A percentile compares a stretch with the other conserved stretches of the same genome.
Evolutionary conservation across 2,113 vertebrate species (phyloP).

Genomic region (Calyptommatus sinebrachiatus): DNA sequence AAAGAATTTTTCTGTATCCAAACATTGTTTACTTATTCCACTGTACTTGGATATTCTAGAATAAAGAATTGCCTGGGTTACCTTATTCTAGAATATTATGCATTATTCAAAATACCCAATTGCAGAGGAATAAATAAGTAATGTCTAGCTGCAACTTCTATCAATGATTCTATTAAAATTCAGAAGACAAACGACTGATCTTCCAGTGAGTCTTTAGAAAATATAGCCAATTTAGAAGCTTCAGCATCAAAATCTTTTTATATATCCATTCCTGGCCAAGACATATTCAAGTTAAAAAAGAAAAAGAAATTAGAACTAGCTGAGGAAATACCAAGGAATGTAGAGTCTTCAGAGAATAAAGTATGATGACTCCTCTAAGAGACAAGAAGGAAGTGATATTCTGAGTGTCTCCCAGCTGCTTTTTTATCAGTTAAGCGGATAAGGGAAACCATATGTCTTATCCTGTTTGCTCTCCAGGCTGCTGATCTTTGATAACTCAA

Average conservation of each 20-base stretch:
- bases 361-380: conserved; percentile 30
- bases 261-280: conserved; percentile 38
- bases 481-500: conserved; percentile 1
- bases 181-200: conserved; percentile 1
- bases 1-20: conserved; percentile 23
- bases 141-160: not conserved
- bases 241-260: conserved; percentile 50
- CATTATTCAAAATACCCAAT: too few relatives aligned
- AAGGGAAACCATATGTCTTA: conserved; percentile 35
- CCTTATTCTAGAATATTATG: too few relatives aligned
- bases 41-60: too few relatives aligned
- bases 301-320: conserved; percentile 34
- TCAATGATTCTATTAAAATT: not conserved
- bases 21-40: too few relatives aligned
- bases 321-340: conserved; percentile 26
- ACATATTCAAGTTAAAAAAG: conserved; percentile 16
- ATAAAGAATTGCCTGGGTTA: too few relatives aligned
- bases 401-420: not conserved
- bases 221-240: conserved; percentile 60
- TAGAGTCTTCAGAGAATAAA: conserved; percentile 43
- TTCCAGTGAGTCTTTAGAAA: conserved; percentile 45
- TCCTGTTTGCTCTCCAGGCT: not conserved
- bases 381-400: conserved; percentile 18
- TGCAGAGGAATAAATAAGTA: too few relatives aligned
- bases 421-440: conserved; percentile 37